Percentiles rank a stretch among this genome's conserved stretches.
Evolutionary conservation across 2,113 vertebrate species (phyloP).

Genomic region (Scalopus aquaticus): DNA sequence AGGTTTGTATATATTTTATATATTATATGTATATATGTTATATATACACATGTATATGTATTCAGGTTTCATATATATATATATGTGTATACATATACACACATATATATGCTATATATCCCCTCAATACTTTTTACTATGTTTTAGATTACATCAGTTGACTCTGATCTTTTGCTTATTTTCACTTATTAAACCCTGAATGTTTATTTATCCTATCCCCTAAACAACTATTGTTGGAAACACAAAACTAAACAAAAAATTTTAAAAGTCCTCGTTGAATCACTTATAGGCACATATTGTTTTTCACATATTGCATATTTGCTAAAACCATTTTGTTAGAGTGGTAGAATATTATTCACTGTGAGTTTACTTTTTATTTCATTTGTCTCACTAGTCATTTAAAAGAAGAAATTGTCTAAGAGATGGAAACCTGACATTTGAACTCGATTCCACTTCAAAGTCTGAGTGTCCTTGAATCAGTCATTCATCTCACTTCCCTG

Average conservation of each 20-base stretch:
- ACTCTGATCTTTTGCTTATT: not conserved
- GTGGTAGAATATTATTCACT: not conserved
- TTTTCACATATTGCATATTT: rapidly evolving
- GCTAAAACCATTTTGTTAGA: not conserved
- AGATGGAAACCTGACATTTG: not conserved
- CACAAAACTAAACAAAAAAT: not conserved
- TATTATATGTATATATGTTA: too few species aligned
- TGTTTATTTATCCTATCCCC: not conserved
- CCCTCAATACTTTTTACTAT: not conserved
- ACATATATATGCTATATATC: too few species aligned
- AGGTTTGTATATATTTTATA: not conserved
- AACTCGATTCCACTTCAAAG: not conserved
- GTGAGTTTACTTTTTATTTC: not conserved
- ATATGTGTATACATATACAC: too few species aligned
- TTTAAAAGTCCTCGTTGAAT: not conserved
- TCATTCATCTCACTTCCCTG: not conserved
- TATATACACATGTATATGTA: not conserved
- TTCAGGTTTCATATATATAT: too few species aligned
- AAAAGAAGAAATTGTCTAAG: not conserved
- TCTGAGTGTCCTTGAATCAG: not conserved
- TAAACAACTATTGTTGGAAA: not conserved
- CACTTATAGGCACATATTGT: rapidly evolving
- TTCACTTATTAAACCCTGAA: not conserved
- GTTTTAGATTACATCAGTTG: not conserved
- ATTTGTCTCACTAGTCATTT: not conserved